Conservation (phyloP, 2,113 vertebrate genomes). For the Grus americana region DNA sequence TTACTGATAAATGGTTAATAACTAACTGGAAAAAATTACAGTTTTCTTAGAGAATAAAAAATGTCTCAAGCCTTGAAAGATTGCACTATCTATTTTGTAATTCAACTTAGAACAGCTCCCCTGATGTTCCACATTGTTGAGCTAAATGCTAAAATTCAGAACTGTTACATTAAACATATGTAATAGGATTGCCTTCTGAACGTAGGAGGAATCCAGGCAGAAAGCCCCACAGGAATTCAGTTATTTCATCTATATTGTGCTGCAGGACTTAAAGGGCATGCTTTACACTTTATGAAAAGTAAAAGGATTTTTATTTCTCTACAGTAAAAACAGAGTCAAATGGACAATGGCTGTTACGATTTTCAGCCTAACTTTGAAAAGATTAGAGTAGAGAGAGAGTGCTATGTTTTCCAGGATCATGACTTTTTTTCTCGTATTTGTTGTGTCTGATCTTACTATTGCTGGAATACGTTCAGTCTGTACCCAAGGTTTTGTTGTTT, state of each 20-base stretch:
- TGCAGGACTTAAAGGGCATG: background rate
- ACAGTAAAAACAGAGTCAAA: background rate
- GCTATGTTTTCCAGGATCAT: background rate
- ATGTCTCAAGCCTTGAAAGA: background rate
- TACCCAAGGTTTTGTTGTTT: background rate
- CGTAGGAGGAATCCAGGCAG: background rate
- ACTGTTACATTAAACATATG: background rate
- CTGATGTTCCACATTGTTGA: background rate
- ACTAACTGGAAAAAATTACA: background rate
- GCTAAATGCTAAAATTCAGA: background rate
- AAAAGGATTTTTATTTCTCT: background rate
- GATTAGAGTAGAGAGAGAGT: background rate
- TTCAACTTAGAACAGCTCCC: background rate
- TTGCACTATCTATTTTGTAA: background rate
- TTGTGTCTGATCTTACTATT: conserved; percentile 59
- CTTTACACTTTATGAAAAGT: background rate
- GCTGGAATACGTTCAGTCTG: conserved; percentile 26
- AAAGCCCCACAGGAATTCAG: conserved; percentile 23
- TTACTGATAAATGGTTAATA: background rate
- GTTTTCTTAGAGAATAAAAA: background rate
- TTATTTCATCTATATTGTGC: background rate
- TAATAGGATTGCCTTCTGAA: background rate
- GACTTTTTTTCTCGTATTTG: conserved; percentile 3
- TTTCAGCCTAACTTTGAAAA: background rate
- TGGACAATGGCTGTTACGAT: background rate